A percentile compares a stretch with the other conserved stretches of the same genome.
Conservation (phyloP, 2,888 invertebrate species). For the Ichneumon xanthorius region DNA sequence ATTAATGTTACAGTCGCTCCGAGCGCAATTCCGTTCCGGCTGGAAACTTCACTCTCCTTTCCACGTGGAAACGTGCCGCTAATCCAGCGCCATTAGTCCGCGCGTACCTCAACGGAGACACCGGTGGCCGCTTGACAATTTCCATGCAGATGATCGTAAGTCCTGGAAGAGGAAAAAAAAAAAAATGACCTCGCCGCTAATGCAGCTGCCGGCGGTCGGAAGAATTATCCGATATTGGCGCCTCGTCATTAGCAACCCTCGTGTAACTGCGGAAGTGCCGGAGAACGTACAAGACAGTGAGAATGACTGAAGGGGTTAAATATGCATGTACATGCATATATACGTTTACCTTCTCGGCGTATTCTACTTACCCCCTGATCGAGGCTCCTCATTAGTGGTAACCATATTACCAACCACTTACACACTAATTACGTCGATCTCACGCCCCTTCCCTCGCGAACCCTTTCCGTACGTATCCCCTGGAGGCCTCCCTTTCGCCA, state of each 20-base stretch:
- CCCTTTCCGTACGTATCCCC: slow-evolving; percentile 14
- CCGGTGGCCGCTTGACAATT: slow-evolving; percentile 19
- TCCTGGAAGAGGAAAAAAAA: background rate
- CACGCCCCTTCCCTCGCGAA: slow-evolving; percentile 8
- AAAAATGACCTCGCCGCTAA: background rate
- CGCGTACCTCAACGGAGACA: background rate
- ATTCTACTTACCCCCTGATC: slow-evolving; percentile 5
- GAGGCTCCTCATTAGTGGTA: slow-evolving; percentile 59
- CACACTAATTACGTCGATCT: slow-evolving; percentile 63
- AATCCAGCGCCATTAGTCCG: slow-evolving; percentile 16
- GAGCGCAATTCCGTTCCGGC: slow-evolving; percentile 42
- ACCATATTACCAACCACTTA: slow-evolving; percentile 62
- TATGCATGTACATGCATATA: slow-evolving; percentile 1
- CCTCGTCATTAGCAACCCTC: slow-evolving; percentile 45
- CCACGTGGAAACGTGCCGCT: slow-evolving; percentile 11
- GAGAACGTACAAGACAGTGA: slow-evolving; percentile 30
- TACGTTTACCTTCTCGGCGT: too few relatives aligned
- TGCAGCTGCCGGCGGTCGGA: background rate
- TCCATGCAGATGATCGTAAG: slow-evolving; percentile 14
- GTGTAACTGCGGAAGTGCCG: slow-evolving; percentile 17
- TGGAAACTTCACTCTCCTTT: background rate
- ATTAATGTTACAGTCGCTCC: slow-evolving; percentile 63
- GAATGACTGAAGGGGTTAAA: slow-evolving; percentile 35
- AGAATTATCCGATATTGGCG: slow-evolving; percentile 56
- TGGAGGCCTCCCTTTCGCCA: slow-evolving; percentile 14